A percentile compares a stretch with the other conserved stretches of the same genome.
phyloP scores from a whole-genome alignment of 2,113 vertebrate species.

The Pedetes capensis region DNA sequence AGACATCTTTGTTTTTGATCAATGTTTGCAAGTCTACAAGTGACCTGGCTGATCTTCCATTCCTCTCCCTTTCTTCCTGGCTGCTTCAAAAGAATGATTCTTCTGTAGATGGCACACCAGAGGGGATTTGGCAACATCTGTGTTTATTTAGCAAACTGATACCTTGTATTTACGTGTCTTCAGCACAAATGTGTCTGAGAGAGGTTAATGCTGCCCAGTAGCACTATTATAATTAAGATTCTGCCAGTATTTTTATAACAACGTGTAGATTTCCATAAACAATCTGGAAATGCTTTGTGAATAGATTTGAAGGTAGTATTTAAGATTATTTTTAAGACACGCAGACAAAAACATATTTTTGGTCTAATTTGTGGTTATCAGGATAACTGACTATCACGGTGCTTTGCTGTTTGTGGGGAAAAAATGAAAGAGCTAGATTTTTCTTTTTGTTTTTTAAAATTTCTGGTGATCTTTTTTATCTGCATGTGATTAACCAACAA shows the following conservation, averaged over 20 bases:
- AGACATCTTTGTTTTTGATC: not conserved
- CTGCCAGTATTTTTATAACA: slow-evolving; percentile 59
- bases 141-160: slow-evolving; percentile 64
- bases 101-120: not conserved
- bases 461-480: not conserved
- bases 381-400: not conserved
- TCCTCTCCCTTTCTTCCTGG: not conserved
- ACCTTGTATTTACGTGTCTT: slow-evolving; percentile 36
- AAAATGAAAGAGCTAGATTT: not conserved
- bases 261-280: slow-evolving; percentile 38
- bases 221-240: slow-evolving; percentile 64
- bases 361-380: not conserved
- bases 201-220: slow-evolving; percentile 59
- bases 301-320: not conserved
- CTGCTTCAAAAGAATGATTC: slow-evolving; percentile 41
- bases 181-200: slow-evolving; percentile 29
- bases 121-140: slow-evolving; percentile 47
- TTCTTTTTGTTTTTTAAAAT: not conserved
- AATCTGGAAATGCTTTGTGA: slow-evolving; percentile 50
- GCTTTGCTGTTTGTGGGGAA: not conserved
- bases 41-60: not conserved
- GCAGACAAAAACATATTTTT: not conserved
- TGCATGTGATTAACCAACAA: not conserved
- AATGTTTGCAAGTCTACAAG: not conserved
- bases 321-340: not conserved